A percentile compares a stretch with the other conserved stretches of the same genome.
phyloP scores from a whole-genome alignment of 2,888 invertebrate genomes.

The Suillia variegata region DNA sequence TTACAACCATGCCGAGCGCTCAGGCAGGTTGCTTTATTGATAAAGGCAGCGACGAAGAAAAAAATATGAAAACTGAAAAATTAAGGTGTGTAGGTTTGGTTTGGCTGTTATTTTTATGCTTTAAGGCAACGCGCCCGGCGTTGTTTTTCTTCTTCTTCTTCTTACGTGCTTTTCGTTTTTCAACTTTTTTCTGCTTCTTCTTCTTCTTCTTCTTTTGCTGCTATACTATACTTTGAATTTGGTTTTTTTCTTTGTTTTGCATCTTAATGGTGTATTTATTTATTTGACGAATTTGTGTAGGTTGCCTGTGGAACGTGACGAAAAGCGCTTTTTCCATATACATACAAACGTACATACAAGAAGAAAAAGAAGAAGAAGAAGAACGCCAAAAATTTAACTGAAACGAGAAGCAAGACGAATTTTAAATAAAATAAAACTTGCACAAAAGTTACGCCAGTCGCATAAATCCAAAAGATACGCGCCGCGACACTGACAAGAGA shows the following conservation, averaged over 20 bases:
- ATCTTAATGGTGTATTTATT: slow-evolving; percentile 24
- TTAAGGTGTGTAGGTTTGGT: background rate
- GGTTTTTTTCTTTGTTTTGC: background rate
- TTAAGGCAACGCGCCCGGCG: slow-evolving; percentile 4
- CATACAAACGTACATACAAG: too few relatives aligned
- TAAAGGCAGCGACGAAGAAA: background rate
- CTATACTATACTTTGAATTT: background rate
- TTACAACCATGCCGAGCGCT: background rate
- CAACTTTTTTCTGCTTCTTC: background rate
- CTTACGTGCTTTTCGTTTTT: background rate
- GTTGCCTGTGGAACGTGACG: slow-evolving; percentile 41
- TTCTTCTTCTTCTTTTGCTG: slow-evolving; percentile 4
- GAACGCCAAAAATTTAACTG: too few relatives aligned
- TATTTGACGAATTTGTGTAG: slow-evolving; percentile 47
- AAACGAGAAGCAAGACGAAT: too few relatives aligned
- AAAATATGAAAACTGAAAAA: slow-evolving; percentile 5
- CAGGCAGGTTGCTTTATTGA: background rate
- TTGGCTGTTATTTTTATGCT: background rate
- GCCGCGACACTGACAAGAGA: too few relatives aligned
- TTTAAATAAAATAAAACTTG: background rate
- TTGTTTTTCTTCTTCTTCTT: background rate
- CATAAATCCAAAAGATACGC: background rate
- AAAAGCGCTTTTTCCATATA: slow-evolving; percentile 38
- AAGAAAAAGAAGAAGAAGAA: too few relatives aligned
- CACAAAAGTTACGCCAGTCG: background rate